Conservation (phyloP, 2,113 vertebrate genomes). For the Paralichthys olivaceus region DNA sequence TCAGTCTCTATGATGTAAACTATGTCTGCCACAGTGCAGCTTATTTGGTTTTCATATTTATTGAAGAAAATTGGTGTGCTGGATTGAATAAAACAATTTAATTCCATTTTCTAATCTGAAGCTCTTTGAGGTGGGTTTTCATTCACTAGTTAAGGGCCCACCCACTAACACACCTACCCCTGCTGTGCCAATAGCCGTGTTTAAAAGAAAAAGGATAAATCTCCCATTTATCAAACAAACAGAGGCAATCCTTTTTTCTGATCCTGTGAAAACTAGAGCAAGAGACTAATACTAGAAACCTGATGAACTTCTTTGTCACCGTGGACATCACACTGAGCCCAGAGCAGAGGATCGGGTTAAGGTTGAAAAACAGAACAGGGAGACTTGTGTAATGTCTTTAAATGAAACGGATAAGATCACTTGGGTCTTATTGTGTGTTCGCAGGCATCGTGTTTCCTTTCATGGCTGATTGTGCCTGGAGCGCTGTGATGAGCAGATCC, state of each 20-base stretch:
- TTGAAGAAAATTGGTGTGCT: conserved; percentile 25
- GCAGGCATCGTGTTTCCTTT: not conserved
- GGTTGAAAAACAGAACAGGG: conserved; percentile 1
- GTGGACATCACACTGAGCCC: too few species aligned
- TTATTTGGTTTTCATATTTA: conserved; percentile 42
- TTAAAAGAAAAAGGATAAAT: conserved; percentile 38
- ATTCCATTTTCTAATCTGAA: conserved; percentile 38
- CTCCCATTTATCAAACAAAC: conserved; percentile 29
- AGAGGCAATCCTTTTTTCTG: conserved; percentile 13
- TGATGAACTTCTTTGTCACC: conserved; percentile 1
- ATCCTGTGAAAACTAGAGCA: conserved; percentile 31
- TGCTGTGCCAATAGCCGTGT: conserved; percentile 2
- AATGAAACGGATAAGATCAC: not conserved
- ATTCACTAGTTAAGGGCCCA: conserved; percentile 28
- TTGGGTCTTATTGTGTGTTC: not conserved
- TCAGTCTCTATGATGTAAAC: conserved; percentile 20
- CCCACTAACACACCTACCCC: conserved; percentile 16
- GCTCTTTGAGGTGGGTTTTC: conserved; percentile 56
- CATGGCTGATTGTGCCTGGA: not conserved
- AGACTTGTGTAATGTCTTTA: not conserved
- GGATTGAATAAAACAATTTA: conserved; percentile 41
- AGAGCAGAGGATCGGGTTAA: conserved; percentile 5
- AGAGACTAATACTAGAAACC: conserved; percentile 1
- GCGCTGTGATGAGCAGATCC: not conserved
- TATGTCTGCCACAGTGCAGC: conserved; percentile 18